Conservation (phyloP, 2,797 vertebrate species). For the Sebastes nivosus region DNA sequence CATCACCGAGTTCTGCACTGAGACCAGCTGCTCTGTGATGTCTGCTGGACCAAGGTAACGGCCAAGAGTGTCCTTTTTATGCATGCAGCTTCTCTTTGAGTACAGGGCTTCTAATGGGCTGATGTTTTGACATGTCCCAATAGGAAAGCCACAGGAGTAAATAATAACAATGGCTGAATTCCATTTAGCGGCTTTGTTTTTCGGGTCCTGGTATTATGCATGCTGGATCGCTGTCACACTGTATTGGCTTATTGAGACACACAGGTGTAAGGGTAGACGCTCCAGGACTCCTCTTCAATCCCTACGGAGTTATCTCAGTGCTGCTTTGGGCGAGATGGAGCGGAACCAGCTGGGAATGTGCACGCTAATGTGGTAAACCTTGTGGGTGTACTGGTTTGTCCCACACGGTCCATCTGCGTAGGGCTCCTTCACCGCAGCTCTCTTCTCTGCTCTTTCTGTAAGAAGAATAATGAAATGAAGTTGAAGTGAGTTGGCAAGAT, state of each 20-base stretch:
- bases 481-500: background rate
- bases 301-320: conserved; percentile 75
- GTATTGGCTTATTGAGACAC: background rate
- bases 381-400: conserved; percentile 94
- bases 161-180: background rate
- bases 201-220: background rate
- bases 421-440: background rate
- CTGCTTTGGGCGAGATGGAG: conserved; percentile 94
- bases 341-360: conserved; percentile 99
- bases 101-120: background rate
- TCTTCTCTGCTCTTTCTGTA: background rate
- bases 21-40: conserved; percentile 93
- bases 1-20: conserved; percentile 97
- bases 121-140: background rate
- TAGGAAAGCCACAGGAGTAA: background rate
- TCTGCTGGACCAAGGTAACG: conserved; percentile 93
- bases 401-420: conserved; percentile 73
- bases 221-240: no score
- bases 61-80: background rate
- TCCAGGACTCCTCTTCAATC: conserved; percentile 84
- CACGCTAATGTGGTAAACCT: conserved; percentile 98
- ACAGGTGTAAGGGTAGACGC: background rate
- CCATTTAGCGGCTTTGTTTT: background rate
- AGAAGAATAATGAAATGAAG: background rate
- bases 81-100: background rate